These are phyloP conservation scores for Cranoglanis bouderius DNA, from an alignment of 2,113 vertebrate genomes.

Conservation along the genomic window DNA sequence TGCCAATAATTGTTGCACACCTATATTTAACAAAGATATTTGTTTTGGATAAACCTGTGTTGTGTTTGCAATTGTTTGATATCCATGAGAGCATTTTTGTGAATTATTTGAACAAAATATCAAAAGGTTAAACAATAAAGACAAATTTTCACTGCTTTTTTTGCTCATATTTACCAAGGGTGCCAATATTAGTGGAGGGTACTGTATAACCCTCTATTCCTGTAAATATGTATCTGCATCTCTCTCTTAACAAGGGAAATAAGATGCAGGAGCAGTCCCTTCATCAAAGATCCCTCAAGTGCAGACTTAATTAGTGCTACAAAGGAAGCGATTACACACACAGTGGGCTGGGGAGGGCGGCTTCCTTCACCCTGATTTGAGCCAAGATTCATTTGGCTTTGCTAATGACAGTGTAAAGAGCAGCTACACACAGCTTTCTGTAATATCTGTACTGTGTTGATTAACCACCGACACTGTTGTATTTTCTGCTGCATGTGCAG, in stretches of 20 bases:
- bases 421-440: background rate
- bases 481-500: constrained; percentile 14
- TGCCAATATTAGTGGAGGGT: no score
- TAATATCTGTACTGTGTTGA: background rate
- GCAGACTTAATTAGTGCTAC: constrained; percentile 57
- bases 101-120: no score
- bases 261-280: constrained; percentile 44
- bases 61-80: no score
- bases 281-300: constrained; percentile 51
- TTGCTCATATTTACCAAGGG: no score
- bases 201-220: background rate
- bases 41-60: no score
- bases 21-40: no score
- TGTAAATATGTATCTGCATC: background rate
- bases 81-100: no score
- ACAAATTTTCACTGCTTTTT: no score
- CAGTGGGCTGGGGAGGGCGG: constrained; percentile 40
- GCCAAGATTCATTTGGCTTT: constrained; percentile 45
- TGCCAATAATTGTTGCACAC: no score
- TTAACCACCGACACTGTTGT: background rate
- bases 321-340: constrained; percentile 58
- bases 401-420: constrained; percentile 56
- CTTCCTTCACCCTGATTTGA: constrained; percentile 56
- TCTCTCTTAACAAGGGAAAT: constrained; percentile 32
- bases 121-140: no score